Percentiles rank a stretch among this genome's conserved stretches.
Evolutionary conservation across 2,888 invertebrate genomes (phyloP).

Genomic region (Phrixothrix hirtus): DNA sequence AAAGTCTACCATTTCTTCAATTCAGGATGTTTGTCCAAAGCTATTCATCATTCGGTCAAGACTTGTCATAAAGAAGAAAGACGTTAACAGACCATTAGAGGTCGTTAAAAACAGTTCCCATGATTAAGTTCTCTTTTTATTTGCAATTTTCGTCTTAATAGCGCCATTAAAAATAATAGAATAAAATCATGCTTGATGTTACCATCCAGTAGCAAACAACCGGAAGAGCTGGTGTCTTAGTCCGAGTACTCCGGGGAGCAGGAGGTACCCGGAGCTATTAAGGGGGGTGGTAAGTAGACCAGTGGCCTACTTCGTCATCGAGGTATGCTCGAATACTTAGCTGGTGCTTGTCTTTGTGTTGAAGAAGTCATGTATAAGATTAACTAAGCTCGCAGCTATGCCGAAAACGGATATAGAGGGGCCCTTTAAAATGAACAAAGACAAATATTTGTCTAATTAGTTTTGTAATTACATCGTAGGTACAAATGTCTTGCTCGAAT

Average conservation of each 20-base stretch:
- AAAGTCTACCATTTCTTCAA: no score
- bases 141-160: background rate
- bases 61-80: no score
- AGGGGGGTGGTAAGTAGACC: slow-evolving; percentile 48
- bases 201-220: slow-evolving; percentile 36
- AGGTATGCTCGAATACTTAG: slow-evolving; percentile 38
- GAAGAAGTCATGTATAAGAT: slow-evolving; percentile 32
- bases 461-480: background rate
- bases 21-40: no score
- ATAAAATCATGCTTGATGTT: slow-evolving; percentile 16
- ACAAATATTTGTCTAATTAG: background rate
- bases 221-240: slow-evolving; percentile 49
- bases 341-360: slow-evolving; percentile 30
- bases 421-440: no score
- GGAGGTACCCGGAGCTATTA: slow-evolving; percentile 43
- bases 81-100: no score
- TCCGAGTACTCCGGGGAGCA: slow-evolving; percentile 40
- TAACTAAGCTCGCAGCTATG: slow-evolving; percentile 21
- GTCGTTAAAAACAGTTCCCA: no score
- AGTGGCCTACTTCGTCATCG: slow-evolving; percentile 51
- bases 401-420: no score
- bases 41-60: no score
- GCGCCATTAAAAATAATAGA: background rate
- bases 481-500: background rate
- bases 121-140: background rate